Conservation (phyloP, 64 coral and sea anemone genomes). For the Anthopleura sola region DNA sequence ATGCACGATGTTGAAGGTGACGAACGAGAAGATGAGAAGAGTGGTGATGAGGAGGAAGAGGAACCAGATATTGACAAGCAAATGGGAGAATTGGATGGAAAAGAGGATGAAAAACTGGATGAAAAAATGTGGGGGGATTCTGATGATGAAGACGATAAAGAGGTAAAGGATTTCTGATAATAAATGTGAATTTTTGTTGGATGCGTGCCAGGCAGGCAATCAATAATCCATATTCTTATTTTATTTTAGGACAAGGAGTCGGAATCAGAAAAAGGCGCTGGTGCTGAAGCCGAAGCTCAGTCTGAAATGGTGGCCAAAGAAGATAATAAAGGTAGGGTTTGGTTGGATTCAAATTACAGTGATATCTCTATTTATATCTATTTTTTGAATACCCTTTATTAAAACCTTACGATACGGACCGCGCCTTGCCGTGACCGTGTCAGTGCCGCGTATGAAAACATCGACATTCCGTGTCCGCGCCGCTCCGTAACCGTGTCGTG, state of each 20-base stretch:
- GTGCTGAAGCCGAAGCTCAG: conserved; percentile 65
- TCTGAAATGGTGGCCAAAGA: conserved; percentile 88
- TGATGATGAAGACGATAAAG: conserved; percentile 86
- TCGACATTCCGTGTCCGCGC: too few relatives aligned
- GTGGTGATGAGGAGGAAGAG: conserved; percentile 59
- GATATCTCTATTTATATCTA: too few relatives aligned
- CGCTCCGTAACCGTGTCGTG: too few relatives aligned
- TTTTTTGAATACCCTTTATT: too few relatives aligned
- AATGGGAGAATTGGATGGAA: conserved; percentile 85
- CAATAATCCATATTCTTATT: background rate
- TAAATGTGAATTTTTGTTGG: background rate
- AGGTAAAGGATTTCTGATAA: background rate
- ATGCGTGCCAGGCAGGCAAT: background rate
- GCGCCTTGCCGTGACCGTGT: too few relatives aligned
- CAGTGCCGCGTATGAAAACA: too few relatives aligned
- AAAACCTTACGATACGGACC: too few relatives aligned
- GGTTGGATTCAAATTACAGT: background rate
- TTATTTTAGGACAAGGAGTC: conserved; percentile 63
- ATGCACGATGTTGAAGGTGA: conserved; percentile 74
- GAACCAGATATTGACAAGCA: conserved; percentile 82
- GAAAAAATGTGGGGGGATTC: conserved; percentile 97
- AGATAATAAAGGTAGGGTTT: conserved; percentile 70
- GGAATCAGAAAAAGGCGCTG: conserved; percentile 80
- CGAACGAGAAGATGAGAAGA: conserved; percentile 44
- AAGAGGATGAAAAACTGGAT: conserved; percentile 73